A percentile compares a stretch with the other conserved stretches of the same genome.
phyloP scores from a whole-genome alignment of 1,140 invertebrate genomes.

The Trachymyrmex septentrionalis region DNA sequence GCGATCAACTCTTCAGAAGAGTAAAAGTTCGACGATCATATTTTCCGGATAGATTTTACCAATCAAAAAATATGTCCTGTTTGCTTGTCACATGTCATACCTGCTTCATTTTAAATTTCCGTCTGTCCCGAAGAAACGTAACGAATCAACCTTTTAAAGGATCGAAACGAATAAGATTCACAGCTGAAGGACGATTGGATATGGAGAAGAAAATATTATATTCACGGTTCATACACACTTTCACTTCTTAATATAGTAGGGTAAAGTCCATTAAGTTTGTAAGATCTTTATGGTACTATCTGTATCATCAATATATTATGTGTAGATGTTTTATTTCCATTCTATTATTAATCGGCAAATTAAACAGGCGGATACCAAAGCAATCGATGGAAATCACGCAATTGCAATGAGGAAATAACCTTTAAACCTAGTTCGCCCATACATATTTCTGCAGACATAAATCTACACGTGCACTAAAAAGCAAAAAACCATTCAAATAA shows the following conservation, averaged over 20 bases:
- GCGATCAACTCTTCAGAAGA: slow-evolving; percentile 28
- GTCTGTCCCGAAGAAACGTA: background rate
- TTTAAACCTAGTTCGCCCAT: slow-evolving; percentile 7
- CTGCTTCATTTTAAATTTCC: slow-evolving; percentile 36
- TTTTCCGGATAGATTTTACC: slow-evolving; percentile 52
- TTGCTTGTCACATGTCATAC: slow-evolving; percentile 71
- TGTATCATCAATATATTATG: background rate
- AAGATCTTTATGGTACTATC: slow-evolving; percentile 5
- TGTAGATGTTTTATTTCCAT: slow-evolving; percentile 16
- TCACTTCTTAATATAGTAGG: background rate
- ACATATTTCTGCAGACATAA: slow-evolving; percentile 59
- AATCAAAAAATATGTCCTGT: slow-evolving; percentile 46
- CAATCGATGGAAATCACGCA: slow-evolving; percentile 45
- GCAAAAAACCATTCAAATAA: slow-evolving; percentile 41
- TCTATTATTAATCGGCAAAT: background rate
- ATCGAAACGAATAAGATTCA: background rate
- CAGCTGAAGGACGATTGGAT: background rate
- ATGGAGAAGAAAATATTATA: slow-evolving; percentile 25
- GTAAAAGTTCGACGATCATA: slow-evolving; percentile 55
- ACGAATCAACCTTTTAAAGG: slow-evolving; percentile 32
- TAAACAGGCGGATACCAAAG: slow-evolving; percentile 19
- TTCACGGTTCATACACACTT: background rate
- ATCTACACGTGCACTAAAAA: slow-evolving; percentile 61
- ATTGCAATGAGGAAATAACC: slow-evolving; percentile 68
- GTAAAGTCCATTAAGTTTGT: slow-evolving; percentile 4